Base-by-base conservation (phyloP, 2,888 invertebrate genomes). In the Lepidochrysops patricia region DNA sequence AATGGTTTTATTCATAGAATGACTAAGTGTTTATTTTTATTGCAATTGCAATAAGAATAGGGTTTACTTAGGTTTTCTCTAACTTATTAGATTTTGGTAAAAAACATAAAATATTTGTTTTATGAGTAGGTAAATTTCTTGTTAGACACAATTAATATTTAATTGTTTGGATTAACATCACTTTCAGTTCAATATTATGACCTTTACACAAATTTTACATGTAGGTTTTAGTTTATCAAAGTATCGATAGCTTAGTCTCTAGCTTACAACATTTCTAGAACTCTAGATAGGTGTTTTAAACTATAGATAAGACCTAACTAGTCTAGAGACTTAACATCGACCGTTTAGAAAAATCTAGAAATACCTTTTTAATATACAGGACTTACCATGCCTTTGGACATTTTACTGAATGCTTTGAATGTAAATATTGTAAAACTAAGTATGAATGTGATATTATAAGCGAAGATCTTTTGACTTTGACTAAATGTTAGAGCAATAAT, bases 381-480 rank as follows among this genome's bases (percentile, higher is more conserved):
- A 66, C 66, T 65, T 63, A 60, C 64, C 64, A 61, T 54, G 69
- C 68, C 66, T 69, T 63, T 66, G 65, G 66, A 63, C 61, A 62
- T 57, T 64, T 62, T 54, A 48, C 63, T 65, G 70, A 67, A 70
- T 70, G 70, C 70, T 70, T 70, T 69, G 68, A 64, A 67, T 69
- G 69, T 70, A 69, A 67, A 67, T 67, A 68, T 64, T 68, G 59
- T 60, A 56, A 29, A 54, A 32, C 52, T 52, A 27, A 27, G 26
- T 52, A 52, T 26, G 27, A 54, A 29, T 54, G 54, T 54, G 9
- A 29, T 54, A 52, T 54, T 13, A 29, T 29, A 32, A 32, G 23
- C 27, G 29, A 54, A 54, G 27, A 52, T 32, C 29, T 54, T 52
- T 52, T 52, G 26, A 32, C 27, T 54, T 58, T 58, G 32, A 48